A percentile compares a stretch with the other conserved stretches of the same genome.
Evolutionary conservation across 2,797 vertebrate genomes (phyloP).

Genomic region (Pangasius macronema): DNA sequence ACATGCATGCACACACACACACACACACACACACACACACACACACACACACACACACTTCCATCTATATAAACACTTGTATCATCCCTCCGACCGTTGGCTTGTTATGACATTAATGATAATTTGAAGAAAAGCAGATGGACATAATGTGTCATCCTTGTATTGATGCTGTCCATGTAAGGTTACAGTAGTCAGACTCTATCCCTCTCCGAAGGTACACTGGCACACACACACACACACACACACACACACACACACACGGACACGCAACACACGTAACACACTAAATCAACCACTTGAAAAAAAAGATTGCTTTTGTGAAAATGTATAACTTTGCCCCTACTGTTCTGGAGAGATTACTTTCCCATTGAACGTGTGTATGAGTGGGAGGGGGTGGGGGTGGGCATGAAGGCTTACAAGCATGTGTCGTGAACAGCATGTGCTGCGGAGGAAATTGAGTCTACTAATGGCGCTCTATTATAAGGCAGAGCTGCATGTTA

Average conservation of each 20-base stretch:
- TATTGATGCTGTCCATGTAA: constrained; percentile 58
- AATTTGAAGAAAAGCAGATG: constrained; percentile 60
- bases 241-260: constrained; percentile 37
- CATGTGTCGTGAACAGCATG: constrained; percentile 27
- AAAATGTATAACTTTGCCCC: constrained; percentile 1
- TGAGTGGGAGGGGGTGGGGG: not conserved
- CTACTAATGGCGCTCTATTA: constrained; percentile 38
- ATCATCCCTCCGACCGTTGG: constrained; percentile 44
- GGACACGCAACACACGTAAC: constrained; percentile 42
- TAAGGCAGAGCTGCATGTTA: constrained; percentile 26
- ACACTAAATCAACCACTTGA: not conserved
- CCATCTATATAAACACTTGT: constrained; percentile 54
- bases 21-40: constrained; percentile 50
- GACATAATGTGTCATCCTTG: constrained; percentile 56
- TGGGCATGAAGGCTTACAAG: constrained; percentile 11
- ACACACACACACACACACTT: constrained; percentile 48
- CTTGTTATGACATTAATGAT: constrained; percentile 61
- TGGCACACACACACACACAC: constrained; percentile 38
- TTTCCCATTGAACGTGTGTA: constrained; percentile 6
- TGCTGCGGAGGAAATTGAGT: constrained; percentile 38
- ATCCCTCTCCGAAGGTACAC: constrained; percentile 21
- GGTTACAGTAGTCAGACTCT: constrained; percentile 46
- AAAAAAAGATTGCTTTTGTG: constrained; percentile 1
- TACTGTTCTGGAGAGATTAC: not conserved
- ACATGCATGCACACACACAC: constrained; percentile 42